Percentiles rank a stretch among this genome's conserved stretches.
Evolutionary conservation across 2,113 vertebrate species (phyloP).

Genomic region (Thinocorus orbignyianus): DNA sequence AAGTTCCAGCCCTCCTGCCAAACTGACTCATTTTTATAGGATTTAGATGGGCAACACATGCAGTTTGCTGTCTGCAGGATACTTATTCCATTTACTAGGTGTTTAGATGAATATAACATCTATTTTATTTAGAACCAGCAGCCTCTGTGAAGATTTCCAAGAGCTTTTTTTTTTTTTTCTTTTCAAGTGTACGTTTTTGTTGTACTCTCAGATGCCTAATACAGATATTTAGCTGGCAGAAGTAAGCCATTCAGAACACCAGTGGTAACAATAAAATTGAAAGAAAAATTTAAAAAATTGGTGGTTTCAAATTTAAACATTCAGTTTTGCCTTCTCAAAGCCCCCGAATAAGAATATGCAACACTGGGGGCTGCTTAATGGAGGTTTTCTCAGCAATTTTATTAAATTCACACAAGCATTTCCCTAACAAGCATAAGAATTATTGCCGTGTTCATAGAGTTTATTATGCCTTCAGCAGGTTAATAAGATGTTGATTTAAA

Average conservation of each 20-base stretch:
- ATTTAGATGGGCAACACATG: neutral
- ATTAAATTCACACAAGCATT: slow-evolving; percentile 5
- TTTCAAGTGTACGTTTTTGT: neutral
- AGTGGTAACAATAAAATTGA: neutral
- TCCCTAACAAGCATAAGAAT: neutral
- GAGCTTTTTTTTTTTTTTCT: neutral
- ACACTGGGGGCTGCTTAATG: neutral
- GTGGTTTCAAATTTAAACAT: neutral
- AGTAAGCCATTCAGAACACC: neutral
- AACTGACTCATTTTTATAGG: neutral
- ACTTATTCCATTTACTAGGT: neutral
- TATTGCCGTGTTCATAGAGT: neutral
- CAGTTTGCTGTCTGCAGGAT: neutral
- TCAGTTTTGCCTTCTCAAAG: neutral
- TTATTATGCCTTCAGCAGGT: slow-evolving; percentile 1
- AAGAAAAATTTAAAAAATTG: neutral
- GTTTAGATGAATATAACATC: neutral
- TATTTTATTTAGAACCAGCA: neutral
- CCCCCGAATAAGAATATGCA: neutral
- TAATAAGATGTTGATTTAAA: slow-evolving; percentile 22
- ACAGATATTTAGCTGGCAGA: neutral
- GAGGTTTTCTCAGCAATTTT: neutral
- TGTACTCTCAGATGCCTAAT: neutral
- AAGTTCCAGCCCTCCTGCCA: too few relatives aligned
- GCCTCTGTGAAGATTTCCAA: neutral